Evolutionary conservation across 2,113 vertebrate species (phyloP).

Genomic region (Erythrolamprus reginae): DNA sequence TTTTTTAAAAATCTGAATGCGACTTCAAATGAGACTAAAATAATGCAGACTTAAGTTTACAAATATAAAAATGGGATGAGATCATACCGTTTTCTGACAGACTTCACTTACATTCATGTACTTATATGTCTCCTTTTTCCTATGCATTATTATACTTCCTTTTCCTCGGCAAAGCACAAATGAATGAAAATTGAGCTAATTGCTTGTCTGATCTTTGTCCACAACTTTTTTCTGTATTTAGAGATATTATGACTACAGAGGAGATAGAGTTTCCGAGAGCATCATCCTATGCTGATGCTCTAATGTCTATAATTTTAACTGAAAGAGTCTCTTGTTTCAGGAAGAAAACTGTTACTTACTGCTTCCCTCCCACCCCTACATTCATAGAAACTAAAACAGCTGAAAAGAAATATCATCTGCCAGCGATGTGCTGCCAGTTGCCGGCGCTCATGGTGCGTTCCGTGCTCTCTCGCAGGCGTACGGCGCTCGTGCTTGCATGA

Average conservation of each 20-base stretch:
- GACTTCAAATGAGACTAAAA: not conserved
- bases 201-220: not conserved
- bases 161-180: not conserved
- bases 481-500: too few species aligned
- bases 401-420: too few species aligned
- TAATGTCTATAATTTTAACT: not conserved
- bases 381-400: not conserved
- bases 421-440: too few species aligned
- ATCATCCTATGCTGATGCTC: not conserved
- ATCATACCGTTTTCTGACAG: not conserved
- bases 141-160: not conserved
- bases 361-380: not conserved
- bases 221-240: not conserved
- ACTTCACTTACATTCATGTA: not conserved
- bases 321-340: not conserved
- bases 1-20: not conserved
- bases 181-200: not conserved
- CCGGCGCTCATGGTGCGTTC: too few species aligned
- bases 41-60: not conserved
- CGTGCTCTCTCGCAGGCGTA: too few species aligned
- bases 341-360: not conserved
- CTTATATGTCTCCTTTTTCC: not conserved
- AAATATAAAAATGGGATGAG: not conserved
- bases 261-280: not conserved
- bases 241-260: not conserved